A percentile compares a stretch with the other conserved stretches of the same genome.
Conservation (phyloP, 2,888 invertebrate genomes). For the Philhelius pedissequus region DNA sequence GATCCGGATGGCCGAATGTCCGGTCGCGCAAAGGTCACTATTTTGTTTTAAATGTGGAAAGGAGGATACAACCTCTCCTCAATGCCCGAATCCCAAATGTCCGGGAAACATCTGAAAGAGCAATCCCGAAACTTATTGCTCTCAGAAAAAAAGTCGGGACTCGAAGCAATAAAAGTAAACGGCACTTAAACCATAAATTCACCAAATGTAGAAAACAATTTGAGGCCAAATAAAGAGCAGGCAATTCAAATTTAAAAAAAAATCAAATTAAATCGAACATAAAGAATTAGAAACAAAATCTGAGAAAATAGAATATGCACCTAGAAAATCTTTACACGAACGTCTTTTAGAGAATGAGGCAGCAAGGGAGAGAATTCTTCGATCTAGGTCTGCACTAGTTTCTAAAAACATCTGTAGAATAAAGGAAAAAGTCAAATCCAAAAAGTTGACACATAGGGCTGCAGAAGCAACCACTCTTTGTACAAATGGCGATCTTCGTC, state of each 20-base stretch:
- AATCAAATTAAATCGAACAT: background rate
- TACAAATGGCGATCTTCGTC: background rate
- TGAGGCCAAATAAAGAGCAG: background rate
- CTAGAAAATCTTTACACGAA: background rate
- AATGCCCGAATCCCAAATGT: background rate
- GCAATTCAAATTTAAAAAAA: background rate
- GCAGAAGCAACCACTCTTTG: too few species aligned
- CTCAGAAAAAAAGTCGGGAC: background rate
- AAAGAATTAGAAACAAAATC: background rate
- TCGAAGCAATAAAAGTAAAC: background rate
- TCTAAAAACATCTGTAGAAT: too few species aligned
- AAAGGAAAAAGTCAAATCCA: too few species aligned
- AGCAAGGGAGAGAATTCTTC: background rate
- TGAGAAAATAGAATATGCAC: background rate
- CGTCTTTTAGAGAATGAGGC: background rate
- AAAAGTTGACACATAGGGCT: too few species aligned
- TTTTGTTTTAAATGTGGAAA: too few species aligned
- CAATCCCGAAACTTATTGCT: background rate
- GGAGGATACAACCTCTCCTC: too few species aligned
- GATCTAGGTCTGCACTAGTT: background rate
- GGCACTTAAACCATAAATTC: background rate
- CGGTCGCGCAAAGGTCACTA: too few species aligned
- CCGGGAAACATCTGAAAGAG: background rate
- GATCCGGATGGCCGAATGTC: background rate
- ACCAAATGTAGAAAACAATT: background rate